Base-by-base conservation (phyloP, 2,888 invertebrate genomes). In the Drosophila yooni region DNA sequence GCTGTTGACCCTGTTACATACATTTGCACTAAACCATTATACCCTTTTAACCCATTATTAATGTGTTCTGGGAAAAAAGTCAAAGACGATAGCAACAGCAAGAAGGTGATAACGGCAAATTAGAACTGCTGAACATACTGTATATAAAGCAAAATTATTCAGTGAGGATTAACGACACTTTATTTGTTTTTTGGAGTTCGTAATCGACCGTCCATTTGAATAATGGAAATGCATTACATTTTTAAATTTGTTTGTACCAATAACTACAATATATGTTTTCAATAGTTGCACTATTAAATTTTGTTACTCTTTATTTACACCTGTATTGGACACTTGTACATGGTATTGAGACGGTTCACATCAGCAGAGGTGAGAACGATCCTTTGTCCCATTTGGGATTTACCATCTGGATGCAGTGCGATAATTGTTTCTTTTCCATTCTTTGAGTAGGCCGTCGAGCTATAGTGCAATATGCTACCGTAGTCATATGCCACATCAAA, bases 381-480 rank as follows among this genome's bases (percentile, higher is more conserved):
- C 4, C 90, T 73, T 38, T 90, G 91, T 0, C 90, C 90, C 71
- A 90, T 90, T 27, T 38, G 7, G 0, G n/a, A 31, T 11, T 84
- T 58, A 1, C 68, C 79, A 38, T 73, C 76, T 1, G 74, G 68
- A n/a, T 74, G 62, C 2, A 74, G 43, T 0, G 96, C 94, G 25
- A 95, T 93, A 58, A 97, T 96, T 0, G 97, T 97, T n/a, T 95
- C 94, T 83, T 94, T 90, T 0, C 95, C 94, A 91, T 97, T 97
- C 59, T 91, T 94, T 0, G 96, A 95, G 92, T 96, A 97, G 0
- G 96, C 96, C 21, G 94, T 94, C 33, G 94, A 94, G 0, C 96
- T 95, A 90, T 97, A 97, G 89, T 97, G 97, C 95, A 97, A 95
- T 3, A 97, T 95, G 79, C 96, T 97, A 73, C 95, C 94, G 91